These are phyloP conservation scores for Sphaerophoria rueppellii DNA, from an alignment of 2,888 invertebrate species.

Conservation along the genomic window DNA sequence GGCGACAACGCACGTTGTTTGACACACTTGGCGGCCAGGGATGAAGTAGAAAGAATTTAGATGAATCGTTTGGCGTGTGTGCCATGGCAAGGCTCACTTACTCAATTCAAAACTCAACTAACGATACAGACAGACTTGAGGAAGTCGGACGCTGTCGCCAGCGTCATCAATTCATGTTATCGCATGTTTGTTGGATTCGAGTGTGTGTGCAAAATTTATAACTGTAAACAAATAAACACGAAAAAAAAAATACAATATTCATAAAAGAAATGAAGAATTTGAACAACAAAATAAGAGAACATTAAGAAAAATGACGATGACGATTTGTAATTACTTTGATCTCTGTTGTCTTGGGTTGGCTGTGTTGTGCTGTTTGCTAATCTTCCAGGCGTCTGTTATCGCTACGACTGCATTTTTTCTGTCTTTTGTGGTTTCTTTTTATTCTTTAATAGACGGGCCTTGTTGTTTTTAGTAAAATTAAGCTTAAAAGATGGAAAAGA, in stretches of 20 bases:
- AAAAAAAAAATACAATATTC: constrained; percentile 50
- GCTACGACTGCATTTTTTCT: constrained; percentile 39
- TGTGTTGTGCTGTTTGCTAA: constrained; percentile 3
- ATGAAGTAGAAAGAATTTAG: constrained; percentile 30
- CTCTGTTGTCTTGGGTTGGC: constrained; percentile 6
- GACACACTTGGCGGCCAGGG: too few species aligned
- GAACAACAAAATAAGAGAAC: neutral
- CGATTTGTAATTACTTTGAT: constrained; percentile 36
- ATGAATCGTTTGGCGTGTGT: constrained; percentile 36
- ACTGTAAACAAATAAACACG: constrained; percentile 54
- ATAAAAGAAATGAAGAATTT: neutral
- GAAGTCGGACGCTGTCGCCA: constrained; percentile 28
- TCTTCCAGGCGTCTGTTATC: constrained; percentile 27
- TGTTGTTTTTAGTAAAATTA: constrained; percentile 12
- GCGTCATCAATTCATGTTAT: constrained; percentile 32
- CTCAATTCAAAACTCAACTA: neutral
- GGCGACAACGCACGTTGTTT: neutral
- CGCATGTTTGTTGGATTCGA: constrained; percentile 10
- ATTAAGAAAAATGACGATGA: constrained; percentile 20
- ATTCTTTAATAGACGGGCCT: constrained; percentile 4
- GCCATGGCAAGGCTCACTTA: neutral
- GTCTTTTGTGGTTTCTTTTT: neutral
- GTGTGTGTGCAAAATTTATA: constrained; percentile 64
- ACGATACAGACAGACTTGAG: constrained; percentile 5
- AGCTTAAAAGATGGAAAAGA: constrained; percentile 5